Percentiles rank a stretch among this genome's conserved stretches.
Conservation (phyloP, 2,113 vertebrate species). For the Marmota monax region DNA sequence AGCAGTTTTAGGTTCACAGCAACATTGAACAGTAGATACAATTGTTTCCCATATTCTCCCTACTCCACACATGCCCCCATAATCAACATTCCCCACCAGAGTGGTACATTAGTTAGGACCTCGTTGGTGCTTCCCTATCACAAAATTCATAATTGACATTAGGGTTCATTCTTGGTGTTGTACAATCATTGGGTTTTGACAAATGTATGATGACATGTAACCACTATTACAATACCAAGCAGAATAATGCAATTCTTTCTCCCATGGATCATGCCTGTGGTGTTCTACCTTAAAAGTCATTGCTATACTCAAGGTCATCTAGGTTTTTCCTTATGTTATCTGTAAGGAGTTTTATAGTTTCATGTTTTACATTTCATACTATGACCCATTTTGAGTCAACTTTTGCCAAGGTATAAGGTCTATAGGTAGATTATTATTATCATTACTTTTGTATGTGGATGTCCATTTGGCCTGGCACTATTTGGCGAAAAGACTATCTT, state of each 20-base stretch:
- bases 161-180: background rate
- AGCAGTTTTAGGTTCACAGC: background rate
- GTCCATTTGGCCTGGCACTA: too few relatives aligned
- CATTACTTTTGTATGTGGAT: too few relatives aligned
- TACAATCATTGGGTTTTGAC: background rate
- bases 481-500: background rate
- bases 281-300: background rate
- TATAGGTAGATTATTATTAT: too few relatives aligned
- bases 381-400: too few relatives aligned
- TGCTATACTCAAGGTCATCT: background rate
- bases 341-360: background rate
- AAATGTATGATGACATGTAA: background rate
- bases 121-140: background rate
- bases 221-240: background rate
- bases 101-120: background rate
- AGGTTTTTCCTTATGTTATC: background rate
- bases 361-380: background rate
- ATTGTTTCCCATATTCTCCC: too few relatives aligned
- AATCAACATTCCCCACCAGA: background rate
- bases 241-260: background rate
- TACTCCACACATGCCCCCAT: background rate
- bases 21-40: background rate
- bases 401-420: too few relatives aligned
- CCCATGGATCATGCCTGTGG: background rate
- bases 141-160: background rate